Base-by-base conservation (phyloP, 2,113 vertebrate species). In the Myocastor coypus region DNA sequence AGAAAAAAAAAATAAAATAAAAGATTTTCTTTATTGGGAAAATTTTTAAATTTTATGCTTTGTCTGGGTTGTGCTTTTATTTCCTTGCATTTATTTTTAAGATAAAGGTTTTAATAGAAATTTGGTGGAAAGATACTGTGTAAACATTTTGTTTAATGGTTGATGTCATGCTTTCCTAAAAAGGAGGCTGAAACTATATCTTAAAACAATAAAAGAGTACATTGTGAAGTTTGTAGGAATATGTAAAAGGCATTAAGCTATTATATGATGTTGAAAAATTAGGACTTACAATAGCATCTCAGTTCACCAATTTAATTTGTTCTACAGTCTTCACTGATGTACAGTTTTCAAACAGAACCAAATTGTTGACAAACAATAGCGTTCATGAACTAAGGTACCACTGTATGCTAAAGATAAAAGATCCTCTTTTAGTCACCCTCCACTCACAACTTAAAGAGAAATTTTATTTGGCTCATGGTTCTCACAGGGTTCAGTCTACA, bases 81-180 rank as follows among this genome's bases (percentile, higher is more conserved):
- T 92, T 94, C 24, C 81, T 80, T 94, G 57, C 30, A 71, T 14
- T 81, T 91, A 83, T 61, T 91, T 92, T 55, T 87, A 95, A 88
- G 28, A 19, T 94, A 6, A 66, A 50, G 28, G 52, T 95, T 94
- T 92, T 84, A 87, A 96, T 46, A 77, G 87, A 80, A 89, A 86
- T 92, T 55, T 86, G 28, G 28, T 80, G 20, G 68, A 83, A 10
- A 34, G 40, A 3, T 73, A 10, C 84, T 91, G 3, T 50, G 0
- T 86, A 50, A 95, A 89, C 3, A 64, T 4, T 92, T 84, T 83
- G 16, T 90, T 90, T 95, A 83, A 90, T 90, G 52, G 19, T 81
- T 84, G 5, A 37, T 88, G 30, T 34, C 40, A 87, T 96, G 22
- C 28, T 97, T 92, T 87, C 46, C 68, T 97, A n/a, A 81, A 90